Evolutionary conservation across 2,797 vertebrate genomes (phyloP), one percentile per base, ranked within the genome.

Genomic region (Holocentrus rufus): DNA sequence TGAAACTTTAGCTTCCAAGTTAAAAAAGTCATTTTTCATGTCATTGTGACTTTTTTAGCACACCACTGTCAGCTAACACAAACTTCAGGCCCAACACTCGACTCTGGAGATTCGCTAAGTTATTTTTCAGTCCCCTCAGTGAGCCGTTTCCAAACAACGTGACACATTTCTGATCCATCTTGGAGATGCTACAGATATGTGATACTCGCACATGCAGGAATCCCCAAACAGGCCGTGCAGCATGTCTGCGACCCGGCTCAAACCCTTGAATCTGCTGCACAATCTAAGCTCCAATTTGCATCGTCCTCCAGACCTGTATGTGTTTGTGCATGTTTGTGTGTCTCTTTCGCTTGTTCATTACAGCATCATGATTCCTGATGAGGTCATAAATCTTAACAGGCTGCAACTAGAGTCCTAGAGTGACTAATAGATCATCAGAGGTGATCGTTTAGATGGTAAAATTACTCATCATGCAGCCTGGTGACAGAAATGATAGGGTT

Each of bases 131-230:
- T 78, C 82, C 86, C 64, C 65, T 65, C 65, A 0, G 58, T 84
- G 84, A 91, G 72, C 85, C 72, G 10, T 77, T 72, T 72, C 59
- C 58, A 80, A 87, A 76, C 72, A 60, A 86, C 30, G 81, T 89
- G 85, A 89, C 82, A 49, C 74, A 90, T 90, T 90, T 91, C 77
- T 79, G 82, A 89, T 87, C 76, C 71, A 74, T 85, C 82, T 82
- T 25, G 77, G 81, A 91, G 50, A 90, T 90, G 84, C 81, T 84
- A 79, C 90, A 88, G 87, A 86, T 85, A 91, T 1, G 77, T 85
- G 87, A 87, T 79, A 88, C 81, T 80, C 79, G 72, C 80, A 90
- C 69, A 72, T 85, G 85, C 58, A 67, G 81, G 74, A 82, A 77
- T 88, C 79, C 80, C 80, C n/a, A n/a, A 50, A 69, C 25, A 47